These are phyloP conservation scores for Phanerotoma sp. DNA, from an alignment of 2,888 invertebrate genomes.

Conservation along the genomic window DNA sequence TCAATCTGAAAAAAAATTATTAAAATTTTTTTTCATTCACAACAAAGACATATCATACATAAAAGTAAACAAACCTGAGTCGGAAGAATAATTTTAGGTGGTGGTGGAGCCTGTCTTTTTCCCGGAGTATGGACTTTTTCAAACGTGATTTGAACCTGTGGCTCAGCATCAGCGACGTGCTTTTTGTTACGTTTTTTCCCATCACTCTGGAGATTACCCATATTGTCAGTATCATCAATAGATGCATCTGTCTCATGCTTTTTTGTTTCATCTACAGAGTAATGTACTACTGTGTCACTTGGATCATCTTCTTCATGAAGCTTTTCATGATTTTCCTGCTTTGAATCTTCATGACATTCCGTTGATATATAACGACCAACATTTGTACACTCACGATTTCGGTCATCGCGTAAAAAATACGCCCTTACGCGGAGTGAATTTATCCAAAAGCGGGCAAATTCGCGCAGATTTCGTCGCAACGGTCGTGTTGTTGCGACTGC, in stretches of 20 bases:
- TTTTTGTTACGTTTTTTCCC: constrained; percentile 46
- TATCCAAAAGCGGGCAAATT: constrained; percentile 42
- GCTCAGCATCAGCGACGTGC: constrained; percentile 31
- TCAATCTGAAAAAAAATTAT: too few species aligned
- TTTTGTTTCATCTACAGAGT: neutral
- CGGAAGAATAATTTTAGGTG: constrained; percentile 33
- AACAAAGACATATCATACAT: neutral
- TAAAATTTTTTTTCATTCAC: too few species aligned
- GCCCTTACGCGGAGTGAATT: constrained; percentile 33
- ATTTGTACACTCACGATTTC: neutral
- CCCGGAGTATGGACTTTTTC: constrained; percentile 45
- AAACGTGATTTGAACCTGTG: constrained; percentile 31
- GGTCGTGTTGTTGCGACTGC: constrained; percentile 39
- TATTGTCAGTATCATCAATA: constrained; percentile 31
- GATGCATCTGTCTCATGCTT: neutral
- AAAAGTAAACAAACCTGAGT: constrained; percentile 31
- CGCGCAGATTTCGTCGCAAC: constrained; percentile 39
- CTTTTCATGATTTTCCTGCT: neutral
- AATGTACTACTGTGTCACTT: neutral
- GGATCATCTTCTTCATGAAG: too few species aligned
- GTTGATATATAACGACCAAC: neutral
- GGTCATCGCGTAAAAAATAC: constrained; percentile 21
- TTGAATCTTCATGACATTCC: neutral
- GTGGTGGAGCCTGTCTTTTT: constrained; percentile 49
- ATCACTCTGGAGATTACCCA: constrained; percentile 56